Evolutionary conservation across 2,888 invertebrate species (phyloP).

Genomic region (Tetrapedia diversipes): DNA sequence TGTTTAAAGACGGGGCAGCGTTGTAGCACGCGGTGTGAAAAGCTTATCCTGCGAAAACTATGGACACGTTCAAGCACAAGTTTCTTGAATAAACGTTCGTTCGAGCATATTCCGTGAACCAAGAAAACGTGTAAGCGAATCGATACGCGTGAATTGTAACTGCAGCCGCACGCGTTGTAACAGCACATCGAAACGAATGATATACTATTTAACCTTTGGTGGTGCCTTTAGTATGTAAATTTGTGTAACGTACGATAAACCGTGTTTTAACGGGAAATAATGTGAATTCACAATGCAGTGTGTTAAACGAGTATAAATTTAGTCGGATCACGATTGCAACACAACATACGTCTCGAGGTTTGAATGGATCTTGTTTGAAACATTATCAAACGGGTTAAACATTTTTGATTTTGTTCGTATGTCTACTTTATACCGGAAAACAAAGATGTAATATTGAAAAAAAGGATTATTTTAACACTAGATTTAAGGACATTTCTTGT

Average conservation of each 20-base stretch:
- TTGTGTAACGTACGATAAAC: not conserved
- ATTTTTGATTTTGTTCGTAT: no score
- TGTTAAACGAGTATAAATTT: not conserved
- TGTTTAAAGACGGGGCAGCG: constrained; percentile 62
- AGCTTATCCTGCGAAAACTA: constrained; percentile 23
- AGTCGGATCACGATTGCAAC: no score
- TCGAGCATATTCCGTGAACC: constrained; percentile 8
- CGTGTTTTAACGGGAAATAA: not conserved
- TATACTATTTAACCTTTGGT: constrained; percentile 3
- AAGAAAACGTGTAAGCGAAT: constrained; percentile 24
- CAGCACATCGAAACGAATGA: not conserved
- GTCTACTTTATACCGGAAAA: no score
- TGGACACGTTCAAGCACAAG: not conserved
- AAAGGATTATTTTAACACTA: no score
- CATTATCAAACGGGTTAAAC: no score
- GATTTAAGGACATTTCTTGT: no score
- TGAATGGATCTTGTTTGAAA: no score
- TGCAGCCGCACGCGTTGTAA: constrained; percentile 19
- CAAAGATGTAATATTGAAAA: no score
- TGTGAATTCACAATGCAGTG: not conserved
- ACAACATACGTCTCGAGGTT: no score
- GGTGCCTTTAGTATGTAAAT: not conserved
- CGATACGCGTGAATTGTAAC: constrained; percentile 38
- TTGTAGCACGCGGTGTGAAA: constrained; percentile 44
- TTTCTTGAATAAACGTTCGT: constrained; percentile 15